phyloP scores from a whole-genome alignment of 1,140 invertebrate species.

The Argopecten irradians region DNA sequence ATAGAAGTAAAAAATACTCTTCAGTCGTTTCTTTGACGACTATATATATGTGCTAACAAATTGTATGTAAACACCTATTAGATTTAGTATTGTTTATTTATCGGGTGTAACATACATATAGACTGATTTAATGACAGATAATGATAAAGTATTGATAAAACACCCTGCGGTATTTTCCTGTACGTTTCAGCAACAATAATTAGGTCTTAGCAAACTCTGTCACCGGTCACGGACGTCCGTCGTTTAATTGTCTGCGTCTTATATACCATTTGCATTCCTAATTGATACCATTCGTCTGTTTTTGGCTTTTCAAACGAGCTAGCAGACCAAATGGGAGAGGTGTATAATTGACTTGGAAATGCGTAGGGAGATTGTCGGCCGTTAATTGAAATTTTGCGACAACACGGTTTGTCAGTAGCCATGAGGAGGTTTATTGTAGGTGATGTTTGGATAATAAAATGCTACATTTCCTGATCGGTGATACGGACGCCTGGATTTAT shows the following conservation, averaged over 20 bases:
- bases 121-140: too few relatives aligned
- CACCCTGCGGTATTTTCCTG: too few relatives aligned
- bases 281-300: background rate
- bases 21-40: too few relatives aligned
- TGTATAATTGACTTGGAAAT: background rate
- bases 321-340: background rate
- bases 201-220: background rate
- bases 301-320: background rate
- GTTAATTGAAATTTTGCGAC: conserved; percentile 7
- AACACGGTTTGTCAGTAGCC: background rate
- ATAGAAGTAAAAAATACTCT: too few relatives aligned
- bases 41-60: too few relatives aligned
- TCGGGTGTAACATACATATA: too few relatives aligned
- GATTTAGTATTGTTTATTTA: too few relatives aligned
- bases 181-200: background rate
- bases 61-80: too few relatives aligned
- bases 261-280: conserved; percentile 9
- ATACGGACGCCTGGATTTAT: background rate
- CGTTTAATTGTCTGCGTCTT: background rate
- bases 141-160: too few relatives aligned
- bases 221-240: background rate
- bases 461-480: background rate
- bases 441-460: background rate
- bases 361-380: background rate
- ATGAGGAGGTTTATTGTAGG: background rate